phyloP scores from a whole-genome alignment of 2,113 vertebrate genomes.

The Myrmecobius fasciatus region DNA sequence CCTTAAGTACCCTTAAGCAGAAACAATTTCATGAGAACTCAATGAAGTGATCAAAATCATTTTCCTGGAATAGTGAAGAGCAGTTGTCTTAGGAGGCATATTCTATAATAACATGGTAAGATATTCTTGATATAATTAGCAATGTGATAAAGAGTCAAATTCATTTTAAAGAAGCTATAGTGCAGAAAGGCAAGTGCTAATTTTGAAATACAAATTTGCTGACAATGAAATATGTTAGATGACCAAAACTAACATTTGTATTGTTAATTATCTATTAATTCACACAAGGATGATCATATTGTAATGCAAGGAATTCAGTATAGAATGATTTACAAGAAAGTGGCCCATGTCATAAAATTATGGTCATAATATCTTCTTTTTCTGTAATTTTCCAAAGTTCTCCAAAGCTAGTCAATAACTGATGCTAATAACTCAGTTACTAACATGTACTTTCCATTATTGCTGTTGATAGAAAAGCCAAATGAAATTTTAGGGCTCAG shows the following conservation, averaged over 20 bases:
- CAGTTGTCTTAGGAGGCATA: conserved; percentile 26
- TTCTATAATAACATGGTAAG: conserved; percentile 36
- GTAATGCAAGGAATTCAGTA: conserved; percentile 34
- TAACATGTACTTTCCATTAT: conserved; percentile 41
- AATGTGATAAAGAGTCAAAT: conserved; percentile 26
- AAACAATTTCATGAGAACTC: conserved; percentile 16
- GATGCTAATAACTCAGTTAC: conserved; percentile 19
- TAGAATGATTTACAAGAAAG: conserved; percentile 30
- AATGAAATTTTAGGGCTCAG: neutral
- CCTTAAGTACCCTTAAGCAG: neutral
- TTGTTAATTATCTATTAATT: neutral
- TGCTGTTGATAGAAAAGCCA: conserved; percentile 10
- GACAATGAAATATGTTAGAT: neutral
- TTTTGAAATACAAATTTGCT: conserved; percentile 11
- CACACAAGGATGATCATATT: neutral
- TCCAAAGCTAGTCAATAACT: neutral
- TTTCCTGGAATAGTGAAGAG: conserved; percentile 37
- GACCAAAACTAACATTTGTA: neutral
- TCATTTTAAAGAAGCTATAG: conserved; percentile 40
- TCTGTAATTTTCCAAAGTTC: neutral
- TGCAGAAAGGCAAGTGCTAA: neutral
- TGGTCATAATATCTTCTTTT: conserved; percentile 1
- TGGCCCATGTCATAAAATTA: conserved; percentile 17
- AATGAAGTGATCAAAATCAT: conserved; percentile 14
- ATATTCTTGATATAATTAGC: neutral